phyloP scores from a whole-genome alignment of 2,113 vertebrate species.

The Cebus imitator region DNA sequence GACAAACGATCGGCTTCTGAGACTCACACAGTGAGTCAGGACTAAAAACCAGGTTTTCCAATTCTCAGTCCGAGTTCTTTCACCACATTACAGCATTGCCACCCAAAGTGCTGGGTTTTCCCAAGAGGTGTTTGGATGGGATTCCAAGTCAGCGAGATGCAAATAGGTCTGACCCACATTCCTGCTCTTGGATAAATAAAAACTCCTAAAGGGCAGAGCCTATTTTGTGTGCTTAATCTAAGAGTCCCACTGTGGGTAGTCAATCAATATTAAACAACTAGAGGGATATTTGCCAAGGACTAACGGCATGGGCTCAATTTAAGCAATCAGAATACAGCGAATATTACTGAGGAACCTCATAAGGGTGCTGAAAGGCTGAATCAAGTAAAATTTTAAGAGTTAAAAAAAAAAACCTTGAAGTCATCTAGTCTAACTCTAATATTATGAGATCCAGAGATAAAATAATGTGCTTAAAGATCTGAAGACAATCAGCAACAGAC shows the following conservation, averaged over 20 bases:
- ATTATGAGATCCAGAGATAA: conserved; percentile 41
- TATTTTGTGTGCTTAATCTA: conserved; percentile 52
- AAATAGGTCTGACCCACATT: conserved; percentile 73
- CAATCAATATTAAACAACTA: conserved; percentile 25
- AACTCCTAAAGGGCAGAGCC: conserved; percentile 49
- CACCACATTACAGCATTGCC: conserved; percentile 31
- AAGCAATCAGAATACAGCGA: not conserved
- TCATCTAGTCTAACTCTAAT: conserved; percentile 11
- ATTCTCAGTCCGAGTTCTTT: not conserved
- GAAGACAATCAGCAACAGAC: not conserved
- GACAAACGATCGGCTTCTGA: conserved; percentile 37
- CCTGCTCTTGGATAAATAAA: conserved; percentile 60
- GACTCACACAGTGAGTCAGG: not conserved
- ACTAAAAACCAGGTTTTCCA: conserved; percentile 37
- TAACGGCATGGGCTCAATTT: not conserved
- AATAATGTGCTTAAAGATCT: not conserved
- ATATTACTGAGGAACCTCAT: not conserved
- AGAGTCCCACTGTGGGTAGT: conserved; percentile 37
- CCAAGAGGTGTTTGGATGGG: conserved; percentile 63
- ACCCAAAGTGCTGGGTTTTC: conserved; percentile 62
- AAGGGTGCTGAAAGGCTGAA: not conserved
- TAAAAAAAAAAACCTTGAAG: not conserved
- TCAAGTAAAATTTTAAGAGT: not conserved
- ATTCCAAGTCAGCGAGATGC: conserved; percentile 54
- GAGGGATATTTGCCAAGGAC: conserved; percentile 28